Base-by-base conservation (phyloP, 2,113 vertebrate genomes). In the Vidua macroura region DNA sequence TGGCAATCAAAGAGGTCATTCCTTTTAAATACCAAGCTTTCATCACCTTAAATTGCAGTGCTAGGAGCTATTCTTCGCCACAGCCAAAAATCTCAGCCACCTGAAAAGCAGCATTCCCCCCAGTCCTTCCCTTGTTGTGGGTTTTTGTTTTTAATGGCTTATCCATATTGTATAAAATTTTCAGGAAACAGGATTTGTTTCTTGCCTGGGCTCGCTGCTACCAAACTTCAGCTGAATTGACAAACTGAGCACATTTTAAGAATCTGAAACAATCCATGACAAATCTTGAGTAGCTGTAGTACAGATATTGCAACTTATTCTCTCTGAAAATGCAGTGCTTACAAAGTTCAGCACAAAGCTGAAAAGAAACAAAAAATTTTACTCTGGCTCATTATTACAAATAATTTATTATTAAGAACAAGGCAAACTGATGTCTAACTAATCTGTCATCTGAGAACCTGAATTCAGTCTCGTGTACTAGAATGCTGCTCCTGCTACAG, bases 21-120 rank as follows among this genome's bases (percentile, higher is more conserved):
- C 79, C 56, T 83, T 90, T 60, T n/a, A 93, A 92, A 88, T 90
- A 81, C 52, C 90, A 88, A 56, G 33, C 69, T 90, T 95, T 95
- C 93, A 90, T 44, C 90, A 86, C 85, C 68, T 94, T 58, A 46
- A 70, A 48, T 8, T 77, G 68, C 67, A 80, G 70, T 56, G 52
- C 72, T 56, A 74, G 68, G 64, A 92, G 51, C 41, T 81, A 72
- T 75, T 90, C 20, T 15, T 33, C 12, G 83, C 28, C 79, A 19
- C 30, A 67, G 78, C 39, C 48, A 93, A 92, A 91, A 83, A 73
- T 80, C 68, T 77, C 60, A 83, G 68, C 76, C 92, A 97, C 79
- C 95, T 90, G 87, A 83, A 95, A 83, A 93, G 84, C 37, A 77
- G 43, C 18, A 39, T n/a, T 90, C 56, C 24, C 35, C 33, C 24